Evolutionary conservation across 2,888 invertebrate species (phyloP).

Genomic region (Drosophila quasianomalipes): DNA sequence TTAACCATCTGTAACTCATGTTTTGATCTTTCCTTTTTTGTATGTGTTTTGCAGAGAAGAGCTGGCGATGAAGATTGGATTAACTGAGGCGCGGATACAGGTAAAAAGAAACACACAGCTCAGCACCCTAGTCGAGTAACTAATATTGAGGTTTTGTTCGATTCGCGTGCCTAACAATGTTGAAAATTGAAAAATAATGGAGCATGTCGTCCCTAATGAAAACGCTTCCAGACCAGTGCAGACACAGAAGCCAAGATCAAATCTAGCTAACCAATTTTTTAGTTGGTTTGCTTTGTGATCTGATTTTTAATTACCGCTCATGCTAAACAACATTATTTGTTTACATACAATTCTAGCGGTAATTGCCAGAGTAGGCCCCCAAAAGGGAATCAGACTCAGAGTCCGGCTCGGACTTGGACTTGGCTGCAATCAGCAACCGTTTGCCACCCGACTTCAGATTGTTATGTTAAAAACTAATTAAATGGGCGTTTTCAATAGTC

Average conservation of each 20-base stretch:
- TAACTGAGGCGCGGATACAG: constrained; percentile 97
- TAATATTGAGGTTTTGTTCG: constrained; percentile 51
- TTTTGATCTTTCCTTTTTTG: constrained; percentile 7
- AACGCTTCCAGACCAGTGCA: constrained; percentile 34
- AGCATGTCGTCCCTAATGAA: constrained; percentile 81
- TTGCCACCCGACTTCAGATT: constrained; percentile 65
- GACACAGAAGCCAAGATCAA: constrained; percentile 18
- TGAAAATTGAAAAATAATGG: constrained; percentile 81
- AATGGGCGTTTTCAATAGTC: constrained; percentile 79
- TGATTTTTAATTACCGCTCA: constrained; percentile 72
- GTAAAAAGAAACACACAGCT: constrained; percentile 86
- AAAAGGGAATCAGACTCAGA: constrained; percentile 31
- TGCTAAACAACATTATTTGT: constrained; percentile 80
- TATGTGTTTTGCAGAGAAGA: constrained; percentile 91
- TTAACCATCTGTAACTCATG: constrained; percentile 21
- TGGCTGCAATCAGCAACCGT: constrained; percentile 63
- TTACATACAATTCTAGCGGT: constrained; percentile 62
- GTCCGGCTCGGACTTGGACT: not conserved
- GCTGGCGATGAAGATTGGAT: constrained; percentile 96
- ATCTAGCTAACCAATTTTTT: constrained; percentile 30
- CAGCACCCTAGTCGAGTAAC: constrained; percentile 17
- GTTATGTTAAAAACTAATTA: constrained; percentile 83
- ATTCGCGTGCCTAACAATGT: constrained; percentile 78
- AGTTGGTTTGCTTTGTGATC: constrained; percentile 38
- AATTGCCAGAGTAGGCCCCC: constrained; percentile 40